These are phyloP conservation scores for Sepiola atlantica DNA, from an alignment of 2,888 invertebrate genomes.

Conservation along the genomic window DNA sequence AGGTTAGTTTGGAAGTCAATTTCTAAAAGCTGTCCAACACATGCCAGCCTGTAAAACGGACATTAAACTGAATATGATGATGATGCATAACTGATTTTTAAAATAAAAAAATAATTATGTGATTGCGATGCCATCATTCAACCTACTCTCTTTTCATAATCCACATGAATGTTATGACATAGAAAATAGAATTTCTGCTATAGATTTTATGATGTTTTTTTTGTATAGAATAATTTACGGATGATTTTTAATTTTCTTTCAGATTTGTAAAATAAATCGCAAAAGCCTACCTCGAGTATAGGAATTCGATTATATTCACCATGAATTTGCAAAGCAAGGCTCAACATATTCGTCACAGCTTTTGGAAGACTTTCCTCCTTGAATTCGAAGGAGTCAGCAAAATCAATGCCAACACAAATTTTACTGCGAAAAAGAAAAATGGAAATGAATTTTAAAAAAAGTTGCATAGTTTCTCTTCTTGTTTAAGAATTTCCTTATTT, in stretches of 20 bases:
- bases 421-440: conserved; percentile 38
- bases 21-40: too few species aligned
- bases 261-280: background rate
- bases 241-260: background rate
- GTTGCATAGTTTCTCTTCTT: background rate
- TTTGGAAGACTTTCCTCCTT: conserved; percentile 66
- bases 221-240: background rate
- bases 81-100: too few species aligned
- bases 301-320: background rate
- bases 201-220: too few species aligned
- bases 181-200: too few species aligned
- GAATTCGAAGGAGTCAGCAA: conserved; percentile 55
- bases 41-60: too few species aligned
- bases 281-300: background rate
- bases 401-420: conserved; percentile 47
- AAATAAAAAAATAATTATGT: too few species aligned
- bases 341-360: conserved; percentile 66
- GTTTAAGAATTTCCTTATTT: background rate
- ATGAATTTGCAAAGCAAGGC: conserved; percentile 57
- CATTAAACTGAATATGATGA: too few species aligned
- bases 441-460: too few species aligned
- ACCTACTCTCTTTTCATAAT: too few species aligned
- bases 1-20: too few species aligned
- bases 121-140: too few species aligned
- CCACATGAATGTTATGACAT: too few species aligned